Conservation (phyloP, 2,888 invertebrate genomes). For the Ptilodon capucinus region DNA sequence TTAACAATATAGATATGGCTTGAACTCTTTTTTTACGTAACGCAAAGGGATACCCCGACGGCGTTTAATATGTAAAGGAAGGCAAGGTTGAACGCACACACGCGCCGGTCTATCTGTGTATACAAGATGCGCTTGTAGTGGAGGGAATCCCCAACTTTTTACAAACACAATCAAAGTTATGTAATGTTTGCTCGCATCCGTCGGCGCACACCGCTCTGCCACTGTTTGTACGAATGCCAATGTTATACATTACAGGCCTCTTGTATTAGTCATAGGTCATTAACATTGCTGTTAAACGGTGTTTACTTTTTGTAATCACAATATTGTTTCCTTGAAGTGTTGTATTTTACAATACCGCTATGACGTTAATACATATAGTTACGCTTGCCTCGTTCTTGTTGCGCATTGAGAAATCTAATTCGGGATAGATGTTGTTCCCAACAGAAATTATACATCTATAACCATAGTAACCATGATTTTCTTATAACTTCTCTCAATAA, state of each 20-base stretch:
- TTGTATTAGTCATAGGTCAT: slow-evolving; percentile 78
- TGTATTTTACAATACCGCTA: slow-evolving; percentile 6
- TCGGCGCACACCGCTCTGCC: slow-evolving; percentile 65
- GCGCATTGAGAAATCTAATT: too few species aligned
- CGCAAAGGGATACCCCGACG: slow-evolving; percentile 81
- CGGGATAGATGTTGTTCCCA: too few species aligned
- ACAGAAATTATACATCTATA: too few species aligned
- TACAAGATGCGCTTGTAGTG: slow-evolving; percentile 71
- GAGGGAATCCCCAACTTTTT: slow-evolving; percentile 83
- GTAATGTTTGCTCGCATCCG: slow-evolving; percentile 80
- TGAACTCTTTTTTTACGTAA: slow-evolving; percentile 73
- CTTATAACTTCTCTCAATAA: too few species aligned
- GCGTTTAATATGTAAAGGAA: slow-evolving; percentile 82
- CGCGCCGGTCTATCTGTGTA: slow-evolving; percentile 59
- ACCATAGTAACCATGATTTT: too few species aligned
- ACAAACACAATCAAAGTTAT: slow-evolving; percentile 83
- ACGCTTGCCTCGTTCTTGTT: slow-evolving; percentile 26
- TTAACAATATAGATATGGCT: slow-evolving; percentile 75
- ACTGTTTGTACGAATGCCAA: slow-evolving; percentile 77
- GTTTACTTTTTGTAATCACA: slow-evolving; percentile 65
- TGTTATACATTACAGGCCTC: slow-evolving; percentile 74
- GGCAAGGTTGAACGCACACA: slow-evolving; percentile 81
- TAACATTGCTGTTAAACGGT: slow-evolving; percentile 67
- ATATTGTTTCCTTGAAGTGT: slow-evolving; percentile 56
- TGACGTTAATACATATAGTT: slow-evolving; percentile 22